Conservation (phyloP, 2,888 invertebrate species). For the Lingula anatina region DNA sequence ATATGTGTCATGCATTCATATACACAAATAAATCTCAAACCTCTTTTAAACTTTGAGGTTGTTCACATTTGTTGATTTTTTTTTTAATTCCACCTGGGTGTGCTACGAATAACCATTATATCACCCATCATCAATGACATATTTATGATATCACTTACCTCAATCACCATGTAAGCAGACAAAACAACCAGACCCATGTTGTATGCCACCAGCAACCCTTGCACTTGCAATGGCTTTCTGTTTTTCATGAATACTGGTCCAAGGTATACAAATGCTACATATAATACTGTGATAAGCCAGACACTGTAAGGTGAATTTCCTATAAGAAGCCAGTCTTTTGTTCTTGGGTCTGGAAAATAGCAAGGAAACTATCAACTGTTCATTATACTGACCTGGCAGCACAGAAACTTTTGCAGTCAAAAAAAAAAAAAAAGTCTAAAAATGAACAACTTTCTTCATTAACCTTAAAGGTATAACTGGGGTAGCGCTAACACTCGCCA, state of each 20-base stretch:
- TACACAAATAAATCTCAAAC: too few species aligned
- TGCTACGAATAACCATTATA: too few species aligned
- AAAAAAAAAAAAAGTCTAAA: too few species aligned
- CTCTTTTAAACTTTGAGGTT: too few species aligned
- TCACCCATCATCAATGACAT: too few species aligned
- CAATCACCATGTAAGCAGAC: constrained; percentile 77
- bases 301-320: constrained; percentile 39
- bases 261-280: constrained; percentile 60
- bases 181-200: constrained; percentile 78
- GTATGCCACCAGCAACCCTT: constrained; percentile 73
- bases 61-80: too few species aligned
- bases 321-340: constrained; percentile 42
- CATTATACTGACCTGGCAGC: constrained; percentile 10
- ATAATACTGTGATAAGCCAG: constrained; percentile 34
- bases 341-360: constrained; percentile 39
- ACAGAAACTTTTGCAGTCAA: too few species aligned
- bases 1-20: too few species aligned
- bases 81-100: too few species aligned
- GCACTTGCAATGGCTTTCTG: constrained; percentile 69
- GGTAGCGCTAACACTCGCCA: too few species aligned
- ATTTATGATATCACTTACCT: constrained; percentile 59
- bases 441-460: too few species aligned
- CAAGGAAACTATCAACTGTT: neutral
- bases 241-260: constrained; percentile 76
- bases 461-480: too few species aligned